Percentiles rank a stretch among this genome's conserved stretches.
phyloP scores from a whole-genome alignment of 2,113 vertebrate species.

The Thunnus maccoyii region DNA sequence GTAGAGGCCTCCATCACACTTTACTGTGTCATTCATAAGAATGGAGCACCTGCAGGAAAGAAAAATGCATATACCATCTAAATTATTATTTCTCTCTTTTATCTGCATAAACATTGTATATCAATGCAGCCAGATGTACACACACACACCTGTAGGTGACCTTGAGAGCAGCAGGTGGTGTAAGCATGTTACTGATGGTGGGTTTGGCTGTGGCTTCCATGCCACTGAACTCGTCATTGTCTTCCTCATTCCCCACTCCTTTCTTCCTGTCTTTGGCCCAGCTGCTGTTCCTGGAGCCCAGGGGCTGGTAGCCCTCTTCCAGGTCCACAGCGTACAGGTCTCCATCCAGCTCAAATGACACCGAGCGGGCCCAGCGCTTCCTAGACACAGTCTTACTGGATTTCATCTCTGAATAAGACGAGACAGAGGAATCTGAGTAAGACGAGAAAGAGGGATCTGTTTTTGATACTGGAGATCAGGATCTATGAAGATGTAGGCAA shows the following conservation, averaged over 20 bases:
- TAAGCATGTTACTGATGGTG: slow-evolving; percentile 78
- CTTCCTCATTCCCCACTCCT: slow-evolving; percentile 77
- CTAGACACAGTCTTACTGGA: slow-evolving; percentile 78
- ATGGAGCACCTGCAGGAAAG: slow-evolving; percentile 90
- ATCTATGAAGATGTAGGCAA: not conserved
- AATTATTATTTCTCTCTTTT: slow-evolving; percentile 13
- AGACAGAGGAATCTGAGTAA: slow-evolving; percentile 45
- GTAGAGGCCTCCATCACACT: slow-evolving; percentile 94
- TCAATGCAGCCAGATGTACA: not conserved
- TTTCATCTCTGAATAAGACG: slow-evolving; percentile 87
- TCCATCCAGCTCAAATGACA: slow-evolving; percentile 86
- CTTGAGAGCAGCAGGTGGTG: slow-evolving; percentile 89
- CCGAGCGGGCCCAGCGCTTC: slow-evolving; percentile 89
- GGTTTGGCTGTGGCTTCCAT: slow-evolving; percentile 84
- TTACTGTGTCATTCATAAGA: slow-evolving; percentile 95
- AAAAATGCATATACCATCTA: not conserved
- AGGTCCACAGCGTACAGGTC: slow-evolving; percentile 84
- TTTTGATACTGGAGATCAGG: slow-evolving; percentile 5
- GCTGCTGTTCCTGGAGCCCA: slow-evolving; percentile 84
- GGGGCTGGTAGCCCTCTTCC: slow-evolving; percentile 82
- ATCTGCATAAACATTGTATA: slow-evolving; percentile 35
- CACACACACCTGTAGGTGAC: slow-evolving; percentile 92
- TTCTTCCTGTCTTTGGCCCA: slow-evolving; percentile 70
- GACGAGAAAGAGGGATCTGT: slow-evolving; percentile 2
- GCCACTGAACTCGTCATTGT: slow-evolving; percentile 91